Conservation (phyloP, 2,888 invertebrate genomes). For the Tuta absoluta region DNA sequence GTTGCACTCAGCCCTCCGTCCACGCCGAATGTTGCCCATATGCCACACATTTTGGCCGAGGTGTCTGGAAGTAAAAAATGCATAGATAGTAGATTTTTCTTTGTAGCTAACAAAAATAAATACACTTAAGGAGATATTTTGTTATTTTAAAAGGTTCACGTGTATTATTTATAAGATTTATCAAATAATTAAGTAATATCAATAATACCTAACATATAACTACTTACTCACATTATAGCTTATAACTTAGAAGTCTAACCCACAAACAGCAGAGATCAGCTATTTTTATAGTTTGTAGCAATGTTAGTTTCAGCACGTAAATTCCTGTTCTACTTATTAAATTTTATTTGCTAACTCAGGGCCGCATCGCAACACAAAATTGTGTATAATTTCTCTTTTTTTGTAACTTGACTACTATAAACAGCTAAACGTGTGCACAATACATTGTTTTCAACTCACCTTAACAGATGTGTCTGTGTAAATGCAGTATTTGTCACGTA, state of each 20-base stretch:
- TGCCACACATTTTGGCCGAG: slow-evolving; percentile 84
- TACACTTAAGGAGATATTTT: neutral
- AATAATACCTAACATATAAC: too few species aligned
- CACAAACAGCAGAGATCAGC: neutral
- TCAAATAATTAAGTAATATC: too few species aligned
- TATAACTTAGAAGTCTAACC: neutral
- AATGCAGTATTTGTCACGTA: neutral
- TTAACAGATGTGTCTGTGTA: neutral
- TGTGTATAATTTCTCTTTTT: neutral
- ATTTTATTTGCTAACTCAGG: neutral
- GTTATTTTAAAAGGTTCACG: too few species aligned
- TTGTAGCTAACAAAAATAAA: neutral
- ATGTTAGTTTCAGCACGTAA: slow-evolving; percentile 1
- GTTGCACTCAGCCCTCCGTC: slow-evolving; percentile 78
- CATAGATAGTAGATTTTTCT: too few species aligned
- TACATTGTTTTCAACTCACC: slow-evolving; percentile 1
- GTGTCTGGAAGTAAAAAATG: slow-evolving; percentile 41
- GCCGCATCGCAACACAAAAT: neutral
- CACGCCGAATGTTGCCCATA: slow-evolving; percentile 88
- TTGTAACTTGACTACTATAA: neutral
- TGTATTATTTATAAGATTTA: too few species aligned
- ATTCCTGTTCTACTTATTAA: neutral
- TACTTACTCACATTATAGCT: neutral
- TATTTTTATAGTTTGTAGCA: neutral
- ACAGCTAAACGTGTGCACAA: neutral